Evolutionary conservation across 2,888 invertebrate species (phyloP).

Genomic region (Hartigia nigra): DNA sequence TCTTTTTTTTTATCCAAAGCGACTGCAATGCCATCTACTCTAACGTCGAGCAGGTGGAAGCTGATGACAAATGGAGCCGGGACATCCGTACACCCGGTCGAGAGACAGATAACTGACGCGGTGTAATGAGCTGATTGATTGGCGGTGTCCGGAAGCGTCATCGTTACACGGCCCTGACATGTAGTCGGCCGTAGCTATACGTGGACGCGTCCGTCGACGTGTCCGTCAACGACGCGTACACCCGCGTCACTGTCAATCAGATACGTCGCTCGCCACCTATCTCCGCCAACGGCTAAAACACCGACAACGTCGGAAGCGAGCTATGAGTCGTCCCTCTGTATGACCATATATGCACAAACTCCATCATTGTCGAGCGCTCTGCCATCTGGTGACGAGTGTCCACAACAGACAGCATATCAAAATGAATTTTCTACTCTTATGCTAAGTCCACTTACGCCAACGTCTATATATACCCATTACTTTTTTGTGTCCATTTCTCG

Average conservation of each 20-base stretch:
- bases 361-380: conserved; percentile 14
- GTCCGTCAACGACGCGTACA: conserved; percentile 2
- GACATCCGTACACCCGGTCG: not conserved
- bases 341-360: not conserved
- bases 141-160: conserved; percentile 52
- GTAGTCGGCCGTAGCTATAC: conserved; percentile 14
- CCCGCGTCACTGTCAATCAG: conserved; percentile 47
- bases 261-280: conserved; percentile 8
- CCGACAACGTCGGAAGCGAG: not conserved
- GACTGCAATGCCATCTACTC: conserved; percentile 1
- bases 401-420: conserved; percentile 42
- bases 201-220: conserved; percentile 17
- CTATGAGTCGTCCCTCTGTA: not conserved
- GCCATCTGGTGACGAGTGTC: conserved; percentile 32
- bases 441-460: not conserved
- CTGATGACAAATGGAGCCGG: conserved; percentile 3
- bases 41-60: not conserved
- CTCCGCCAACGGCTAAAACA: conserved; percentile 15
- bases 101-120: conserved; percentile 43
- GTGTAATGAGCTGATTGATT: conserved; percentile 61
- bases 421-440: conserved; percentile 3
- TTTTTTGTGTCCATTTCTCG: not conserved
- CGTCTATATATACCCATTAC: not conserved
- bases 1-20: not conserved
- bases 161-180: conserved; percentile 49